Evolutionary conservation across 2,113 vertebrate genomes (phyloP), one percentile per base, ranked within the genome.

Genomic region (Ammospiza caudacuta): DNA sequence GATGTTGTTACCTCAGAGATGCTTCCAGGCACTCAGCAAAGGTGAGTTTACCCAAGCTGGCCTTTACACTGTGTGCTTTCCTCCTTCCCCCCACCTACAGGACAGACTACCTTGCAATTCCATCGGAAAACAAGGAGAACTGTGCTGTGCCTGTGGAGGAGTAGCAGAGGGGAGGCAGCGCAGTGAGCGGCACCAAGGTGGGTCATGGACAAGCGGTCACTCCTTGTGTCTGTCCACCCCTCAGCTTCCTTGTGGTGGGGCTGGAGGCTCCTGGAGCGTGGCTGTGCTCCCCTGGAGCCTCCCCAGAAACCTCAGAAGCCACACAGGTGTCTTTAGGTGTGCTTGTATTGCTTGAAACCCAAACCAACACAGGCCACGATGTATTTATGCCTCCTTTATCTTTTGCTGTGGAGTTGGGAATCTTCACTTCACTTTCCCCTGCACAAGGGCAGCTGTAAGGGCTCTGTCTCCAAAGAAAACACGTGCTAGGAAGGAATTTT

Each of bases 41-140:
- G 27, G 25, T 11, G 54, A n/a, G 23, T 2, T 47, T 14, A 35
- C 72, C 61, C 16, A 3, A 13, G 5, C 15, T 43, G 49, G 0
- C 15, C 23, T 57, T 64, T 43, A 46, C 57, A 43, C 37, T 7
- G 35, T 5, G 57, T 86, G 92, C 74, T 97, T 76, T 90, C 84
- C 93, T 46, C 78, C 86, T 87, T 95, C 46, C 67, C 51, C 97
- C 93, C 91, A 46, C 92, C 97, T 76, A 21, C 97, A 99, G 99
- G 97, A 99, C 99, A 97, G 98, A 99, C 98, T 99, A 99, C 95
- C 98, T 99, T 90, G 99, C 99, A 25, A 98, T 99, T 95, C 99
- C 99, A 0, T 99, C 99, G 23, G 99, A 99, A 97, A 99, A 99
- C 97, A 99, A 99, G 98, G 99, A 99, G 83, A 98, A 98, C 92